Base-by-base conservation (phyloP, 2,888 invertebrate genomes). In the Chrysolina americana region DNA sequence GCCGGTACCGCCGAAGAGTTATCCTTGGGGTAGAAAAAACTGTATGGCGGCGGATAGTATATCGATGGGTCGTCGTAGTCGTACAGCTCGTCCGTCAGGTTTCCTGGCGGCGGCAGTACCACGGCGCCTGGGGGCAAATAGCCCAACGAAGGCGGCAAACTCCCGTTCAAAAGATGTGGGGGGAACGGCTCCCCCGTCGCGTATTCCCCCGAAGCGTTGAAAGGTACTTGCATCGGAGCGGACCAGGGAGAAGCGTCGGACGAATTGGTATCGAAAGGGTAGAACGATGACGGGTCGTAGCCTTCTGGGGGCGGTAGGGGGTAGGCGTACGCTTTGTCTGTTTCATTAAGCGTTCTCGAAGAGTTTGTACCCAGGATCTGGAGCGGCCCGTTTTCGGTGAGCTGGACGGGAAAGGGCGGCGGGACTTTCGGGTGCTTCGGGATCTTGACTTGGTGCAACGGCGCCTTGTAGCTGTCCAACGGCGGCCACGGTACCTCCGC, bases 381-480 rank as follows among this genome's bases (percentile, higher is more conserved):
- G 89, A 96, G 91, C 87, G 96, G 96, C 85, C 95, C 96, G 86
- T 93, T 92, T 87, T 96, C 95, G 88, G 92, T 91, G 88, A 96
- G 93, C 89, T 95, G 96, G 89, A 96, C 94, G 87, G 96, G 96
- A 93, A 96, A 96, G 89, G 96, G 96, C 91, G 96, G 96, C 88
- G 96, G 96, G 83, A 96, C 92, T 88, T 93, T 93, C 11, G 96
- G 95, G 87, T 93, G 92, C 68, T 92, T 89, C 59, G 96, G 96
- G 84, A 96, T 91, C 89, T 95, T 95, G 85, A 96, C 95, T 89
- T 94, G 96, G 83, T 96, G 92, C 84, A 91, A 90, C 36, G 96
- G 95, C 79, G 96, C 95, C 87, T 93, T 91, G 87, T 94, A 96
- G 86, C 94, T 92, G 86, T 96, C 96, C 81, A 96, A 95, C 23